Evolutionary conservation across 2,888 invertebrate genomes (phyloP).

Genomic region (Drosophila macrothrix): DNA sequence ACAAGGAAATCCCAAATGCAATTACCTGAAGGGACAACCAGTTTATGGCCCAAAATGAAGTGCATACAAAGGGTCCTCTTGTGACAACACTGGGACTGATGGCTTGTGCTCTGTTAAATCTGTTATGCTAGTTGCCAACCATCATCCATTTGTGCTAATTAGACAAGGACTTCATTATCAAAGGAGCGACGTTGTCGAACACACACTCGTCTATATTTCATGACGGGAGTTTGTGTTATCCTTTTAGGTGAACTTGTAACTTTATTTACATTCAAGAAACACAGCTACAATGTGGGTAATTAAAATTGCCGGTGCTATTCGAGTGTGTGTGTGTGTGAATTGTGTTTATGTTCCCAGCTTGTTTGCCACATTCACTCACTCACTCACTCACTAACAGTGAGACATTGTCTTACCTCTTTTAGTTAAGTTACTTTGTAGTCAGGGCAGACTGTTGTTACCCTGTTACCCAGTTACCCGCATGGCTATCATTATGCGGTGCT

Average conservation of each 20-base stretch:
- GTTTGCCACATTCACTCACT: slow-evolving; percentile 24
- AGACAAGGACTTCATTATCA: slow-evolving; percentile 29
- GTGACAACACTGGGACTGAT: slow-evolving; percentile 4
- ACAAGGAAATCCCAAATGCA: slow-evolving; percentile 28
- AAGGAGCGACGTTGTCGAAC: slow-evolving; percentile 17
- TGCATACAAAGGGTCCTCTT: slow-evolving; percentile 21
- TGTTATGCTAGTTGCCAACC: slow-evolving; percentile 13
- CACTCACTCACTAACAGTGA: slow-evolving; percentile 1
- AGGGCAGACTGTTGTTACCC: slow-evolving; percentile 9
- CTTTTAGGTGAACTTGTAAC: slow-evolving; percentile 41
- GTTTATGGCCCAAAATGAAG: slow-evolving; percentile 17
- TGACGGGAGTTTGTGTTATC: slow-evolving; percentile 1
- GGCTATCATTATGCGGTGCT: slow-evolving; percentile 43
- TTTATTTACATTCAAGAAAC: slow-evolving; percentile 54
- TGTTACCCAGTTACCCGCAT: slow-evolving; percentile 6
- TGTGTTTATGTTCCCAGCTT: slow-evolving; percentile 63
- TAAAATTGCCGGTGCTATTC: slow-evolving; percentile 63
- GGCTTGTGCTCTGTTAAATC: slow-evolving; percentile 4
- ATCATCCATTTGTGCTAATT: slow-evolving; percentile 30
- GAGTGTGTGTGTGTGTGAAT: slow-evolving; percentile 17
- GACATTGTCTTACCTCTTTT: slow-evolving; percentile 29
- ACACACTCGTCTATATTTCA: neutral
- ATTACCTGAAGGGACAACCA: slow-evolving; percentile 19
- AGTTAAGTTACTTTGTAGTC: slow-evolving; percentile 40
- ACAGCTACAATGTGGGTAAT: slow-evolving; percentile 74